Percentiles rank a stretch among this genome's conserved stretches.
These are phyloP conservation scores for Agonopterix arenella DNA, from an alignment of 2,888 invertebrate species.

Conservation along the genomic window DNA sequence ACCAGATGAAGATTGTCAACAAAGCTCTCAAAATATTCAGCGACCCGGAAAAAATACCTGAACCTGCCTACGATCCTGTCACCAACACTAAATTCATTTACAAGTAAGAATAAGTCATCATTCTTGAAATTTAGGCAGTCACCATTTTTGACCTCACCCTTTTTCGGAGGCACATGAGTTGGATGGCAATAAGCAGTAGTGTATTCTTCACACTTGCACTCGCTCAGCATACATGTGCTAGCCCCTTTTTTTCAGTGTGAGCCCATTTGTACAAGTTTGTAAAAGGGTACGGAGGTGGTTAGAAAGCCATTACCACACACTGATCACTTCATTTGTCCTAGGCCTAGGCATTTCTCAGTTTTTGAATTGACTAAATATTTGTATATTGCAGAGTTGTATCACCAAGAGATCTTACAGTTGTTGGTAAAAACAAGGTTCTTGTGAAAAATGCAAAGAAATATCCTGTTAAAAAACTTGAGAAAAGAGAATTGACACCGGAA, in stretches of 20 bases:
- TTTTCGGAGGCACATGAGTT: too few relatives aligned
- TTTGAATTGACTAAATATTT: not conserved
- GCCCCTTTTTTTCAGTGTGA: too few relatives aligned
- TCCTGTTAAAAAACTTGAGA: not conserved
- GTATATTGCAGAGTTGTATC: conserved; percentile 48
- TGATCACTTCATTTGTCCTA: too few relatives aligned
- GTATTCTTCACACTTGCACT: too few relatives aligned
- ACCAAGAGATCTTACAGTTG: conserved; percentile 56
- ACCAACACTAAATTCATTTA: conserved; percentile 62
- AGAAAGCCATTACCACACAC: too few relatives aligned
- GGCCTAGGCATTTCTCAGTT: too few relatives aligned
- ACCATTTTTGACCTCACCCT: too few relatives aligned
- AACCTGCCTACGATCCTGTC: conserved; percentile 58
- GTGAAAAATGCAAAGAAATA: conserved; percentile 1
- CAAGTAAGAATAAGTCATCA: conserved; percentile 38
- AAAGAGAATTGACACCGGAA: conserved; percentile 1
- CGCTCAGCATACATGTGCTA: too few relatives aligned
- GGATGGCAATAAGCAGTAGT: too few relatives aligned
- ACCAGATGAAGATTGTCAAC: conserved; percentile 63
- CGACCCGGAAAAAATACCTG: conserved; percentile 47
- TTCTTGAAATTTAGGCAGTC: too few relatives aligned
- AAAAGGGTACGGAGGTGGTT: too few relatives aligned
- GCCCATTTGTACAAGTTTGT: too few relatives aligned
- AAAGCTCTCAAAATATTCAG: conserved; percentile 59
- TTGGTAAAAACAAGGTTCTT: conserved; percentile 46